Conservation (phyloP, 2,888 invertebrate genomes). For the Emesis russula region DNA sequence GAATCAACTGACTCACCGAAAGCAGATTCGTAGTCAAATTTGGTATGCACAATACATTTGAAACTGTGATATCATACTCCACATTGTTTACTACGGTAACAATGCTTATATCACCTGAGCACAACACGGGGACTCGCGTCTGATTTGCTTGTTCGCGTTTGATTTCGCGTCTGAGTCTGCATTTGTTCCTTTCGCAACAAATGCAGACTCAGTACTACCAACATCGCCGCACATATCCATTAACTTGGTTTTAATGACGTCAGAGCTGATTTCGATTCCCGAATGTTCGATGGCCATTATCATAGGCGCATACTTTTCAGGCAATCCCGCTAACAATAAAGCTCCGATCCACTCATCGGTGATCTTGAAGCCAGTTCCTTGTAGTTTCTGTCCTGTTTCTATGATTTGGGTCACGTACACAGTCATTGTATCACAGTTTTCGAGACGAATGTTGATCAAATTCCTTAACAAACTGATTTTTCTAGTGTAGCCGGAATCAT, state of each 20-base stretch:
- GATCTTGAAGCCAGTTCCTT: conserved; percentile 19
- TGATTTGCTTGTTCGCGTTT: no score
- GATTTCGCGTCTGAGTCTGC: no score
- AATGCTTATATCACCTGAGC: conserved; percentile 58
- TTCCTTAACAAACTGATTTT: conserved; percentile 56
- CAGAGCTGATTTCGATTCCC: not conserved
- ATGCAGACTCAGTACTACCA: not conserved
- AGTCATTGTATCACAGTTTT: conserved; percentile 32
- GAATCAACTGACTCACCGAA: conserved; percentile 72
- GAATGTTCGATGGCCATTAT: conserved; percentile 29
- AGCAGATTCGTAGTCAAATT: conserved; percentile 73
- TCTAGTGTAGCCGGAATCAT: conserved; percentile 48
- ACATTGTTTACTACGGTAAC: conserved; percentile 2
- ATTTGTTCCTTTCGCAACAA: not conserved
- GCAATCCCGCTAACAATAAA: conserved; percentile 14
- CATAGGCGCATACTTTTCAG: conserved; percentile 23
- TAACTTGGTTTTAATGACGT: conserved; percentile 66
- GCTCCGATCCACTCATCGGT: conserved; percentile 18
- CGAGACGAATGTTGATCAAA: conserved; percentile 51
- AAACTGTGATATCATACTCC: conserved; percentile 47
- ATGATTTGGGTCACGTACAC: conserved; percentile 17
- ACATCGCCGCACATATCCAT: conserved; percentile 22
- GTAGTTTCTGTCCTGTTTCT: conserved; percentile 7
- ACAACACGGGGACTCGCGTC: conserved; percentile 72
- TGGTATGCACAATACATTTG: conserved; percentile 66